A percentile compares a stretch with the other conserved stretches of the same genome.
These are phyloP conservation scores for Coranthus polyacanthus DNA, from an alignment of 2,797 vertebrate genomes.

Conservation along the genomic window DNA sequence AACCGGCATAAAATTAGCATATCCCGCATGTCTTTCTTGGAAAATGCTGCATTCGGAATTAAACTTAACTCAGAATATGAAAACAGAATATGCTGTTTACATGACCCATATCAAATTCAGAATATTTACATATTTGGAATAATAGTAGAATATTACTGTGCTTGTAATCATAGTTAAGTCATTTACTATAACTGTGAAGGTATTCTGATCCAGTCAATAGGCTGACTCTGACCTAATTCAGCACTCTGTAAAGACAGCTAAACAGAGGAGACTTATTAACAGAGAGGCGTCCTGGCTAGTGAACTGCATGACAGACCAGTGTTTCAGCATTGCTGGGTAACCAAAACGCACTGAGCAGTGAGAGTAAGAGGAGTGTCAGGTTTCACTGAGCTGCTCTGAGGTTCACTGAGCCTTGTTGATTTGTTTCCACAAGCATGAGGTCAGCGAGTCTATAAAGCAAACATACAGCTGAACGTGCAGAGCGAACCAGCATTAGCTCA, in stretches of 20 bases:
- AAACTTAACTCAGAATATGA: too few species aligned
- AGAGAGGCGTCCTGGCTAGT: slow-evolving; percentile 14
- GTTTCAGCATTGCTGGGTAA: slow-evolving; percentile 55
- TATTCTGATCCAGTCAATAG: slow-evolving; percentile 21
- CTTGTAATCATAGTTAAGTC: not conserved
- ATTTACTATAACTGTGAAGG: slow-evolving; percentile 10
- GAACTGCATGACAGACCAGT: slow-evolving; percentile 35
- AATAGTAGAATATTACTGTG: too few species aligned
- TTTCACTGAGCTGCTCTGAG: slow-evolving; percentile 45
- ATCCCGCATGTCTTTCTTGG: too few species aligned
- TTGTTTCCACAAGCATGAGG: not conserved
- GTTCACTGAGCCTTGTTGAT: slow-evolving; percentile 22
- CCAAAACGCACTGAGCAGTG: slow-evolving; percentile 24
- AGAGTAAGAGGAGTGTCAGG: slow-evolving; percentile 42
- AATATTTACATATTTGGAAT: too few species aligned
- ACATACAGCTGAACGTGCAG: not conserved
- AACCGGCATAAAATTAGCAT: too few species aligned
- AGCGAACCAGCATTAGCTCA: not conserved
- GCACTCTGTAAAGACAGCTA: slow-evolving; percentile 16
- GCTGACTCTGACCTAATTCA: slow-evolving; percentile 31
- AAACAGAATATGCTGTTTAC: too few species aligned
- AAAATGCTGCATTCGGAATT: too few species aligned
- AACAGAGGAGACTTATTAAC: slow-evolving; percentile 25
- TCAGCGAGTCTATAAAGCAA: not conserved
- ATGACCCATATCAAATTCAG: too few species aligned